Evolutionary conservation across 2,888 invertebrate species (phyloP).

Genomic region (Idaea dimidiata): DNA sequence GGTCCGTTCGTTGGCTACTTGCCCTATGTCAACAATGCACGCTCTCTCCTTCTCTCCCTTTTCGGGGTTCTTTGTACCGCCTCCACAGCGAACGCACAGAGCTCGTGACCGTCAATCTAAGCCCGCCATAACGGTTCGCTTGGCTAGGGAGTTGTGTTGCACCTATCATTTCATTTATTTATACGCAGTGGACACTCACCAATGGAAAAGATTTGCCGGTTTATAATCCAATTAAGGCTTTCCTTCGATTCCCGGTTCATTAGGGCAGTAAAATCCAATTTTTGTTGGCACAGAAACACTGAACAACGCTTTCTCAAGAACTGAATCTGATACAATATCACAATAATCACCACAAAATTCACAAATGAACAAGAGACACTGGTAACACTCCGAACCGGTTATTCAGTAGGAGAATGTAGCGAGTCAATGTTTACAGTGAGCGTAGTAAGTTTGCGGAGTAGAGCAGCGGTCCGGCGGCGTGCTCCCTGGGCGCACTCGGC

Average conservation of each 20-base stretch:
- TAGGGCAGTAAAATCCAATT: slow-evolving; percentile 37
- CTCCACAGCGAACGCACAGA: slow-evolving; percentile 39
- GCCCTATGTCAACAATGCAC: slow-evolving; percentile 68
- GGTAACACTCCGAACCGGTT: slow-evolving; percentile 60
- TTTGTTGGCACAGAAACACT: slow-evolving; percentile 39
- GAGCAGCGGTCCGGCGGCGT: slow-evolving; percentile 42
- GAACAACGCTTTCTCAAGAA: slow-evolving; percentile 39
- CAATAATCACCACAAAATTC: slow-evolving; percentile 56
- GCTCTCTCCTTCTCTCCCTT: slow-evolving; percentile 68
- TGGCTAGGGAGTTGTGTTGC: slow-evolving; percentile 9
- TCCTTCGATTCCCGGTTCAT: slow-evolving; percentile 52
- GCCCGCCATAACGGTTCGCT: slow-evolving; percentile 37
- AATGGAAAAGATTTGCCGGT: slow-evolving; percentile 44
- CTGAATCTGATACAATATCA: slow-evolving; percentile 51
- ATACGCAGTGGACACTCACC: slow-evolving; percentile 50
- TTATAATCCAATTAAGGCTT: slow-evolving; percentile 59
- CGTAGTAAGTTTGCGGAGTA: slow-evolving; percentile 34
- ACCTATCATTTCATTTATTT: slow-evolving; percentile 20
- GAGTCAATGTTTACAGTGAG: slow-evolving; percentile 44
- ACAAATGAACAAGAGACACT: slow-evolving; percentile 46
- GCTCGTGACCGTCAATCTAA: slow-evolving; percentile 31
- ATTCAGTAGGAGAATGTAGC: slow-evolving; percentile 58
- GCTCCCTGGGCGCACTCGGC: slow-evolving; percentile 57
- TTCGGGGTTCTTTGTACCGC: slow-evolving; percentile 62
- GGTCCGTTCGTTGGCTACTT: slow-evolving; percentile 39